A percentile compares a stretch with the other conserved stretches of the same genome.
These are phyloP conservation scores for Xiphophorus hellerii DNA, from an alignment of 2,113 vertebrate species.

Conservation along the genomic window DNA sequence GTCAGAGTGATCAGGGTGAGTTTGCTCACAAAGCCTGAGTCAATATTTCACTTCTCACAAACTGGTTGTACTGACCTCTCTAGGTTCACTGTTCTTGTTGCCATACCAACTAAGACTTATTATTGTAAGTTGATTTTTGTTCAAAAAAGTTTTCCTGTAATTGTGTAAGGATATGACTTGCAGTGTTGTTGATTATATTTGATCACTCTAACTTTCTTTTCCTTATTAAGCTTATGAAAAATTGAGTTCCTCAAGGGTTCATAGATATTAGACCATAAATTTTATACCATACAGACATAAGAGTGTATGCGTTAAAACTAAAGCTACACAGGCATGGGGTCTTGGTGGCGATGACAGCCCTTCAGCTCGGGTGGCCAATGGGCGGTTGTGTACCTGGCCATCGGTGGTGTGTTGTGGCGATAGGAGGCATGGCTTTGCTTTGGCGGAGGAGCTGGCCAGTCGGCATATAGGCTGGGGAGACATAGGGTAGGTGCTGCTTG, in stretches of 20 bases:
- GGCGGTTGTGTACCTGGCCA: too few species aligned
- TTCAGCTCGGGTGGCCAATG: too few species aligned
- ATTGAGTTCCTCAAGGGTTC: neutral
- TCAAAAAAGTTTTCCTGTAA: neutral
- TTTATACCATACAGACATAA: neutral
- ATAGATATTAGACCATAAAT: neutral
- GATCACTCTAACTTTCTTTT: neutral
- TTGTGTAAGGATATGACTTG: neutral
- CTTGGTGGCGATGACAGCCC: too few species aligned
- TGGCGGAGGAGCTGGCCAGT: too few species aligned
- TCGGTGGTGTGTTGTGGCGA: too few species aligned
- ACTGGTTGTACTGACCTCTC: neutral
- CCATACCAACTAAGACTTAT: constrained; percentile 7
- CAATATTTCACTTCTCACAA: constrained; percentile 12
- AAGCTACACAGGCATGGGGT: neutral
- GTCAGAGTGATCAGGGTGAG: neutral
- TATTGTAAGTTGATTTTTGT: neutral
- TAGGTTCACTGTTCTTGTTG: constrained; percentile 10
- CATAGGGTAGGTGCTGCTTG: too few species aligned
- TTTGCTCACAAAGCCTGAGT: neutral
- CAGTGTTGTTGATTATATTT: neutral
- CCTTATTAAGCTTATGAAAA: neutral
- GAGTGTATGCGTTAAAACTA: neutral
- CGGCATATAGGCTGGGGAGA: too few species aligned
- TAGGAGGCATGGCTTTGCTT: too few species aligned